A percentile compares a stretch with the other conserved stretches of the same genome.
phyloP scores from a whole-genome alignment of 2,888 invertebrate genomes.

The Stictocephala bisonia region DNA sequence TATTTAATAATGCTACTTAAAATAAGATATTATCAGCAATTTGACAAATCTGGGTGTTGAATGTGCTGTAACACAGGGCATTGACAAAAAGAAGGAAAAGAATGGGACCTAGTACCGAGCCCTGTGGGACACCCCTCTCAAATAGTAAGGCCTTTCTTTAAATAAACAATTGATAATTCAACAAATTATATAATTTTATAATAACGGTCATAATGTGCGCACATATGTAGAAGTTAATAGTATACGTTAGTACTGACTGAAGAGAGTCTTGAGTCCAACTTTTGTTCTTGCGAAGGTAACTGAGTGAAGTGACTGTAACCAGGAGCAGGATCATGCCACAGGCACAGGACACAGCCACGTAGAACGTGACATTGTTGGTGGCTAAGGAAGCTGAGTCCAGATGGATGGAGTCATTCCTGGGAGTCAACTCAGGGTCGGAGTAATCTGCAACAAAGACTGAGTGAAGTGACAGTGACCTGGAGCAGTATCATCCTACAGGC shows the following conservation, averaged over 20 bases:
- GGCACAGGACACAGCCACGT: slow-evolving; percentile 85
- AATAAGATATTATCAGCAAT: too few relatives aligned
- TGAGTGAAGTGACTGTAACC: slow-evolving; percentile 72
- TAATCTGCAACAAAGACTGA: slow-evolving; percentile 61
- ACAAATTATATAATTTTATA: too few relatives aligned
- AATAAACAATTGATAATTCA: too few relatives aligned
- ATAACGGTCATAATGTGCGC: too few relatives aligned
- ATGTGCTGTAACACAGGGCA: too few relatives aligned
- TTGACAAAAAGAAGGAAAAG: too few relatives aligned
- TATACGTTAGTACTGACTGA: slow-evolving; percentile 68
- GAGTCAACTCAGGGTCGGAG: slow-evolving; percentile 27
- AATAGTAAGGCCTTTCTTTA: too few relatives aligned
- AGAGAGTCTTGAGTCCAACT: slow-evolving; percentile 75
- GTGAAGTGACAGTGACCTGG: slow-evolving; percentile 73
- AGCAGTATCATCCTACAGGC: slow-evolving; percentile 74
- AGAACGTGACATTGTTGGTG: slow-evolving; percentile 75
- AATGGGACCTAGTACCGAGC: too few relatives aligned
- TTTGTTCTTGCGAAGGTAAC: slow-evolving; percentile 75
- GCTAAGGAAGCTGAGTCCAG: slow-evolving; percentile 66
- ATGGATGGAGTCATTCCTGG: slow-evolving; percentile 45
- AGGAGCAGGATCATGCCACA: slow-evolving; percentile 75
- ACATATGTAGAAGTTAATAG: too few relatives aligned
- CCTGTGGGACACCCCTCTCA: too few relatives aligned
- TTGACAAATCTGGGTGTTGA: too few relatives aligned
- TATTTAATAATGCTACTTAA: too few relatives aligned